Evolutionary conservation across 2,888 invertebrate genomes (phyloP), one percentile per base, ranked within the genome.

Genomic region (Xestia c-nigrum): DNA sequence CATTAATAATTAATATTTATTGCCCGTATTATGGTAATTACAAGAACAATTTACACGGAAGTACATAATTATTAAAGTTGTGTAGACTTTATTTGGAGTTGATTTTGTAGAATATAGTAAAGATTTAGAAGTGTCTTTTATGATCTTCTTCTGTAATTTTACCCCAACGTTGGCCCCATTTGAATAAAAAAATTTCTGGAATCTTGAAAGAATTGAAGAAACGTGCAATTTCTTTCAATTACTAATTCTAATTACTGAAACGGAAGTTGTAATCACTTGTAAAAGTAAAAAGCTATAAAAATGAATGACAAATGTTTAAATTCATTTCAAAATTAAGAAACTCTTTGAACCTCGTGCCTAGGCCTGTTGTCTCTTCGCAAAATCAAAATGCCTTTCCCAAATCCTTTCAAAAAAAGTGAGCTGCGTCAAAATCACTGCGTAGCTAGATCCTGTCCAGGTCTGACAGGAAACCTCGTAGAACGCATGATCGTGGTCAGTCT

Each of bases 1-100:
- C 83, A 87, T 86, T 86, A 63, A 80, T 86, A 72, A 86, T 68
- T 74, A 55, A 65, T 83, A 83, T 85, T 86, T 78, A 86, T 78
- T 47, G 69, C 46, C 12, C 63, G 16, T 66, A 68, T 63, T 79
- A 85, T 77, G 79, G 43, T 84, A 76, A 86, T 84, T 57, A 59
- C 43, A 12, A 59, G 68, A 71, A 67, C 38, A 31, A 68, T 74
- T 78, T 83, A 82, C 83, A 78, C 46, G 66, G 43, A 73, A 68
- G 24, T 43, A 50, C 1, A 1, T 59, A 73, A 78, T 40, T 59
- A 40, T 78, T 64, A n/a, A 73, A 38, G 59, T 69, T 80, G 40
- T 31, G 9, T 31, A 0, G 31, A 10, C 50, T 63, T 73, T 71
- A 67, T 78, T 78, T 76, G 46, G 3, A 38, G 43, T 61, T 59